Base-by-base conservation (phyloP, 2,888 invertebrate species). In the Sinelater perroti region DNA sequence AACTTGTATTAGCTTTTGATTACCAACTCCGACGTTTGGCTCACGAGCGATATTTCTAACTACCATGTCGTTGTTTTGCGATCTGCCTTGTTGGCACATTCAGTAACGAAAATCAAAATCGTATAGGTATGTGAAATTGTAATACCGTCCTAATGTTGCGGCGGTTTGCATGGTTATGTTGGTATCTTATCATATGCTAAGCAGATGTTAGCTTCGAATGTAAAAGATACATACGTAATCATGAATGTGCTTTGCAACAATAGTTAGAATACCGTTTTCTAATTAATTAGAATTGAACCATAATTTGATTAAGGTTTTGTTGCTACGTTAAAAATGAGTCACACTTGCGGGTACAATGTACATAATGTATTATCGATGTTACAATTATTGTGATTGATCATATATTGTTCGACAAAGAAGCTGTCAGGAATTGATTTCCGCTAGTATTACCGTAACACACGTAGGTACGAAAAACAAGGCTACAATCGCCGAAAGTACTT, bases 371-470 rank as follows among this genome's bases (percentile, higher is more conserved):
- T 51, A 52, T 50, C 6, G 17, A 28, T 38, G 35, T 38, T 36
- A 50, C 11, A 50, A 33, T 35, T 18, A 18, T 11, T 45, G 20
- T 45, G 45, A 45, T 45, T 40, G 44, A 30, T 44, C 30, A 30
- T 44, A 44, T 40, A 40, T 14, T 40, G 14, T 14, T 24, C 14
- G 21, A 14, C 21, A 45, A 66, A 66, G 55, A 64, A 63, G 65
- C 66, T 66, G 46, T 50, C 62, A 61, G 66, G 67, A 67, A 65
- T 67, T 67, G 64, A 65, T 67, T 64, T 67, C 14, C 52, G 49
- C n/a, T 24, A 47, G 35, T 35, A 20, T 55, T 16, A 38, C 2
- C 33, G 11, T 33, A 14, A 46, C 21, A 36, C 6, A 55, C 4
- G 8, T 10, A 36, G 35, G 26, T 33, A 26, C 8, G 40, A 30